Evolutionary conservation across 2,797 vertebrate species (phyloP), one percentile per base, ranked within the genome.

Genomic region (Luscinia luscinia): DNA sequence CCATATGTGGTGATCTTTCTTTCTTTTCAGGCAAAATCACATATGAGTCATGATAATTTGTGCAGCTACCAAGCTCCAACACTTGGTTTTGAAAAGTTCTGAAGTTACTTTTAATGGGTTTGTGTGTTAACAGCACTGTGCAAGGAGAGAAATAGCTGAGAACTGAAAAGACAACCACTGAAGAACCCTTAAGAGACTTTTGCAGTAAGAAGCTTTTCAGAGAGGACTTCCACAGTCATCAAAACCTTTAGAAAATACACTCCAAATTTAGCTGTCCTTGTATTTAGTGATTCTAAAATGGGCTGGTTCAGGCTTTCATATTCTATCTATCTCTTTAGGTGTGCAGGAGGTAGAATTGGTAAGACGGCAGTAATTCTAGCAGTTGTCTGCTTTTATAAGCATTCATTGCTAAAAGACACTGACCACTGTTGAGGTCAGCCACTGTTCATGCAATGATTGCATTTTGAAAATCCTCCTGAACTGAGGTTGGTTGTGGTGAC

Each of bases 401-500:
- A 57, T 61, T 23, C 30, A 24, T 38, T 86, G 32, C 34, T 68
- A 46, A 81, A 94, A 95, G 38, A 16, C 54, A 72, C 38, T 72
- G 69, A 41, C 62, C 30, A 13, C 32, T 61, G 49, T 28, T 5
- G 26, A 81, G 27, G 83, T 81, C 61, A 91, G 41, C 21, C 36
- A n/a, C 77, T 75, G 28, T 12, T 84, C 72, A 61, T 48, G 34
- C 24, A 72, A 14, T 46, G 43, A 94, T n/a, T 86, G 18, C 12
- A 12, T 83, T 95, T 68, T 68, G 54, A 86, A 96, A 96, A 77
- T 34, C 38, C 13, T 84, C 11, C 45, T 90, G 85, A 77, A 46
- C 4, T 80, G 28, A 77, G 62, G 28, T 15, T 81, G 32, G 41
- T 70, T 90, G 15, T 67, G 26, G 23, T 74, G 76, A 90, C 82